Base-by-base conservation (phyloP, 2,888 invertebrate genomes). In the Iphiclides podalirius region DNA sequence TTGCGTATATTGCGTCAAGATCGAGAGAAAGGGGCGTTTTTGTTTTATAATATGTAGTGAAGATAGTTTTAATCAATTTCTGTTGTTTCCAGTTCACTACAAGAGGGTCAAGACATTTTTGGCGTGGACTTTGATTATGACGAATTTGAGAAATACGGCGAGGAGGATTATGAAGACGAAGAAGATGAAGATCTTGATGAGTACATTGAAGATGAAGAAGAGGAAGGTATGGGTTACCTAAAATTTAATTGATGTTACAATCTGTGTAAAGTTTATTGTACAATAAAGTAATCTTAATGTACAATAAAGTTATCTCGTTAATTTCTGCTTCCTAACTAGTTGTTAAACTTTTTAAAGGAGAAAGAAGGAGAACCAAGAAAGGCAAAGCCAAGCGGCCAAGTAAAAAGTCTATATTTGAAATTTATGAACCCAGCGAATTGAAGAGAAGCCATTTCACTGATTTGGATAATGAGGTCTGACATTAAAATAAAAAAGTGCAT, bases 91-190 rank as follows among this genome's bases (percentile, higher is more conserved):
- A 95, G 93, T 8, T 96, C 96, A 0, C 86, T 98, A 12, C 98
- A 98, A 92, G 97, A 99, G 79, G 99, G 99, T 45, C 98, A 98
- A 79, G 99, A 99, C 73, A 98, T 99, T 59, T 99, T 99, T 75
- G 99, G 99, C 17, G 98, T 98, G n/a, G 99, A 99, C 76, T 98
- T 99, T 81, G 98, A 97, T 70, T 97, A 95, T 70, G 96, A 96
- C 52, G 96, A 97, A 60, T 95, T 97, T 78, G 93, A 94, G 45
- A 95, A 95, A 68, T 95, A 95, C 68, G 96, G 94, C 4, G 95
- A 96, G 45, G 96, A 96, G 57, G 95, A 95, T 54, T 95, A 96
- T 64, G 94, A 94, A 46, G 95, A 95, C 41, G 95, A 95, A 20
- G 95, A 95, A 1, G 95, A 95, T 7, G 94, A 95, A 47, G 88